Evolutionary conservation across 1,140 invertebrate species (phyloP).

Genomic region (Gerris buenoi): DNA sequence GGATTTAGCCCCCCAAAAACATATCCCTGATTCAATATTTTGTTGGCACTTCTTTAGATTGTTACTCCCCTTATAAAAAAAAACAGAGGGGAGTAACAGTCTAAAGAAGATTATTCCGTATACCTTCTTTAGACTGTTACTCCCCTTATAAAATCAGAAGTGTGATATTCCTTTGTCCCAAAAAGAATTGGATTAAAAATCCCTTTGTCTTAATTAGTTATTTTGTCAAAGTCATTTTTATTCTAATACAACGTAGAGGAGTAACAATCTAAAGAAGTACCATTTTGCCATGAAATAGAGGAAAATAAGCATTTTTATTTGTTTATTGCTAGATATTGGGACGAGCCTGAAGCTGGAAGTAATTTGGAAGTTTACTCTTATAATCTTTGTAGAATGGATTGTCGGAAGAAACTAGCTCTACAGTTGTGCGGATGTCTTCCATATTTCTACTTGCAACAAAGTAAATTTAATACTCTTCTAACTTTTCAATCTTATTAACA

Average conservation of each 20-base stretch:
- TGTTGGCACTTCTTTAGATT: too few relatives aligned
- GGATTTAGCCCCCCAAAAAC: too few relatives aligned
- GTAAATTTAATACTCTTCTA: too few relatives aligned
- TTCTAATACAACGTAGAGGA: neutral
- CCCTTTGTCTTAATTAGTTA: too few relatives aligned
- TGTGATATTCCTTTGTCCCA: neutral
- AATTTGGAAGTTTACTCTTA: constrained; percentile 44
- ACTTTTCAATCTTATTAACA: too few relatives aligned
- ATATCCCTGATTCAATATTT: too few relatives aligned
- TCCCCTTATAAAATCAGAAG: neutral
- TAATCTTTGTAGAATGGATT: constrained; percentile 47
- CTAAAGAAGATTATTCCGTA: too few relatives aligned
- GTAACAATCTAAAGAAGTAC: constrained; percentile 25
- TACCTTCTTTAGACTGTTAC: too few relatives aligned
- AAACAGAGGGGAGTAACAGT: too few relatives aligned
- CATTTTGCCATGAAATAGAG: constrained; percentile 26
- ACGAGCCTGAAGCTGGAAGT: constrained; percentile 38
- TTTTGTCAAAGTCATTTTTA: neutral
- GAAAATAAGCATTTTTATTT: constrained; percentile 21
- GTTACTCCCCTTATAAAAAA: too few relatives aligned
- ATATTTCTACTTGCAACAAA: too few relatives aligned
- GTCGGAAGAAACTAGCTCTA: constrained; percentile 39
- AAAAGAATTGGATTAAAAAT: too few relatives aligned
- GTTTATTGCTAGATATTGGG: constrained; percentile 36
- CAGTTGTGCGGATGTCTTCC: constrained; percentile 46